Percentiles rank a stretch among this genome's conserved stretches.
These are phyloP conservation scores for Adelges cooleyi DNA, from an alignment of 1,140 invertebrate species.

Conservation along the genomic window DNA sequence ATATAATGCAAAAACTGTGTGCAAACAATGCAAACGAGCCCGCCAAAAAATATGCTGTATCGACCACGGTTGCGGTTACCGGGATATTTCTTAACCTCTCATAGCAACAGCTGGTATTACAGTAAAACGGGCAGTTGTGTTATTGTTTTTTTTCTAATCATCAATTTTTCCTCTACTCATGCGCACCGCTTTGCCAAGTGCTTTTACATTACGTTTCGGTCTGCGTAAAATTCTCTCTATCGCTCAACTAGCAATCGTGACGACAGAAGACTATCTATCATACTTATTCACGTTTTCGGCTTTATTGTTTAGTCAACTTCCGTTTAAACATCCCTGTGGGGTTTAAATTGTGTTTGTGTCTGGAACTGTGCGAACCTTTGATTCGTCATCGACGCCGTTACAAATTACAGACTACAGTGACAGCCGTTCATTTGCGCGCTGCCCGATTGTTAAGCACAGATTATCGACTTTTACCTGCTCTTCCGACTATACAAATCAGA, in stretches of 20 bases:
- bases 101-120: constrained; percentile 18
- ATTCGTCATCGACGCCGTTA: not conserved
- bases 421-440: not conserved
- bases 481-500: not conserved
- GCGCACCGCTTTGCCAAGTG: not conserved
- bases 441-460: not conserved
- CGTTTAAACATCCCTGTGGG: no score
- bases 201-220: not conserved
- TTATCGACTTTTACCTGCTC: not conserved
- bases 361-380: no score
- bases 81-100: constrained; percentile 9
- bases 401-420: not conserved
- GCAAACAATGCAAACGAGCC: no score
- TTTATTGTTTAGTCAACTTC: no score
- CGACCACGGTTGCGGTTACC: constrained; percentile 4
- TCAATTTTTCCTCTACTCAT: constrained; percentile 18
- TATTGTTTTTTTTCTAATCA: constrained; percentile 24
- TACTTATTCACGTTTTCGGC: no score
- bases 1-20: no score
- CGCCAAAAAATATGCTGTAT: no score
- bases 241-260: no score
- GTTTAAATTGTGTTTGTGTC: no score
- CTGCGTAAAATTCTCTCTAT: not conserved
- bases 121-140: constrained; percentile 12
- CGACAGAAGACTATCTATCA: no score